A percentile compares a stretch with the other conserved stretches of the same genome.
These are phyloP conservation scores for Pampusana beccarii DNA, from an alignment of 2,113 vertebrate genomes.

Conservation along the genomic window DNA sequence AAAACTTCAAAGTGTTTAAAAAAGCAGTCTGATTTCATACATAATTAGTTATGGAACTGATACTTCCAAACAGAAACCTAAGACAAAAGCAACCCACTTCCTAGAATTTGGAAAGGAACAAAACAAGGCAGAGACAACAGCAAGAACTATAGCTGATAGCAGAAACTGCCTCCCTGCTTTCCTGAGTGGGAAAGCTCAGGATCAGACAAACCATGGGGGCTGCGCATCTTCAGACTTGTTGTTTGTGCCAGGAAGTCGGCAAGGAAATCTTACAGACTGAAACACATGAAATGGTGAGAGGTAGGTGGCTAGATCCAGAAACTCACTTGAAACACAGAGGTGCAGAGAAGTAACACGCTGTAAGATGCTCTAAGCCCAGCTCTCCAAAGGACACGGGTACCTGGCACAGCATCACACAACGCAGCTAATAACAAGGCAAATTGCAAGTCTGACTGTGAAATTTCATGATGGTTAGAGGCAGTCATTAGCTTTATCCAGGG, in stretches of 20 bases:
- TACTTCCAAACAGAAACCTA: background rate
- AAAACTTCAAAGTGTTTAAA: slow-evolving; percentile 57
- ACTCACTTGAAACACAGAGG: fast-evolving
- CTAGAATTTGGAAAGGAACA: background rate
- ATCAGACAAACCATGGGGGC: background rate
- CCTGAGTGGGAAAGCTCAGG: background rate
- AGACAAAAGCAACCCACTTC: slow-evolving; percentile 22
- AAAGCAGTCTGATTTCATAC: slow-evolving; percentile 21
- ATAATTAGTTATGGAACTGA: slow-evolving; percentile 21
- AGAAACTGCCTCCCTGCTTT: background rate
- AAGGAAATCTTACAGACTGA: background rate
- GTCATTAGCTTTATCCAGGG: fast-evolving
- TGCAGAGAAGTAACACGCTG: background rate
- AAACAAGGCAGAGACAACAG: background rate
- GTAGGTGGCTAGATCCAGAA: background rate
- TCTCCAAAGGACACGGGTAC: background rate
- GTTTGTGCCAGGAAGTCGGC: background rate
- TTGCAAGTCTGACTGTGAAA: background rate
- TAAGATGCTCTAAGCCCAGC: background rate
- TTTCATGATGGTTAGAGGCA: background rate
- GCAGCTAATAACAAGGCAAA: background rate
- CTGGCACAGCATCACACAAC: background rate
- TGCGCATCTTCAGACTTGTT: background rate
- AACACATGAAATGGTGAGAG: fast-evolving
- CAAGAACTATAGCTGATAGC: background rate